Base-by-base conservation (phyloP, 1,140 invertebrate species). In the Scaptodrosophila lebanonensis region DNA sequence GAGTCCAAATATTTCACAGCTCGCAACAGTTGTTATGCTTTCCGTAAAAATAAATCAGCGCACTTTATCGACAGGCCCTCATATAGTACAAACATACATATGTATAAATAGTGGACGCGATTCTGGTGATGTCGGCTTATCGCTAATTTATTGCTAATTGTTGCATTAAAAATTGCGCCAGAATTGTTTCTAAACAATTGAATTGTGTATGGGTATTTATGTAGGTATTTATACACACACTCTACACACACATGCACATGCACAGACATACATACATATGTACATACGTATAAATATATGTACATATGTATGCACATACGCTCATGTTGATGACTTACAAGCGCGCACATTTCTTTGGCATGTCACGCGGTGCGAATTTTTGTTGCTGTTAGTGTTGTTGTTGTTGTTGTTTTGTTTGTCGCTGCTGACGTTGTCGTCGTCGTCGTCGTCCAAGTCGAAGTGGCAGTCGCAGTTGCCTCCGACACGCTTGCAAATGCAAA, bases 321-420 rank as follows among this genome's bases (percentile, higher is more conserved):
- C 45, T 59, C 53, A 45, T 45, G 38, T 36, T 63, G 29, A n/a
- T n/a, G n/a, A 40, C 12, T 12, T 35, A 25, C 54, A 47, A 45
- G 49, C 47, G 52, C 39, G 18, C 17, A 47, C 16, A 17, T 47
- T 66, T 63, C 63, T 71, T 71, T 77, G 66, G 66, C 66, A 70
- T 75, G 70, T 75, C 70, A 75, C 70, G 71, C 48, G 61, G 61
- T 40, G n/a, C n/a, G n/a, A n/a, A n/a, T n/a, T n/a, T n/a, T n/a
- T n/a, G n/a, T n/a, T n/a, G n/a, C n/a, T n/a, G n/a, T n/a, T n/a
- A 33, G 60, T 39, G 47, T 63, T 35, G 58, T 40, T 18, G 36
- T 35, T n/a, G n/a, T n/a, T n/a, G n/a, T 48, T 60, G 27, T 70
- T 52, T 66, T 59, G 47, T 66, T 66, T 72, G 68, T 44, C 48